Conservation (phyloP, 2,113 vertebrate genomes). For the Phodopus roborovskii region DNA sequence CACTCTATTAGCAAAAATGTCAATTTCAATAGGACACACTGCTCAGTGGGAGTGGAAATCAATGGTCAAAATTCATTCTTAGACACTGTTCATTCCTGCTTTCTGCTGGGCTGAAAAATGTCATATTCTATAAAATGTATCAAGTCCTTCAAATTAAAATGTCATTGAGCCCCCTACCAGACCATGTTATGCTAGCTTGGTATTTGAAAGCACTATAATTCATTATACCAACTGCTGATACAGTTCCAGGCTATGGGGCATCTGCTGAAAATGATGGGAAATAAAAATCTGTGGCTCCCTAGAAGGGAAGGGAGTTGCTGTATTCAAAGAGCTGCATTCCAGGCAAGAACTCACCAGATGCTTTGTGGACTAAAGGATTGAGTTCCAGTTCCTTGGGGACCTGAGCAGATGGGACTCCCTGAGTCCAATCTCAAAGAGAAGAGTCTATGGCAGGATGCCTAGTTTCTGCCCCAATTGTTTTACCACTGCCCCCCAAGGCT, state of each 20-base stretch:
- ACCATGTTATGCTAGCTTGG: constrained; percentile 41
- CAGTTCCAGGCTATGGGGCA: constrained; percentile 61
- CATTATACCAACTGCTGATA: constrained; percentile 66
- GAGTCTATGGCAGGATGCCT: constrained; percentile 47
- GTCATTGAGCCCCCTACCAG: constrained; percentile 54
- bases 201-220: constrained; percentile 66
- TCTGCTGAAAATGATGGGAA: constrained; percentile 56
- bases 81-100: constrained; percentile 28
- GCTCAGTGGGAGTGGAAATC: constrained; percentile 20
- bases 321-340: constrained; percentile 54
- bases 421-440: constrained; percentile 50
- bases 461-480: constrained; percentile 67
- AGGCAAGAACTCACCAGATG: constrained; percentile 69
- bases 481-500: constrained; percentile 16
- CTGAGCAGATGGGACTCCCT: constrained; percentile 72
- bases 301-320: constrained; percentile 1
- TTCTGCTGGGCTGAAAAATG: constrained; percentile 63
- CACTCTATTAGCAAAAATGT: neutral
- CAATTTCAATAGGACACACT: constrained; percentile 19
- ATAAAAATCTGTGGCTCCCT: constrained; percentile 62
- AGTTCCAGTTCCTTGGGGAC: constrained; percentile 61
- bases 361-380: constrained; percentile 35
- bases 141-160: constrained; percentile 65
- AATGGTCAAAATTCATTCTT: constrained; percentile 38
- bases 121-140: constrained; percentile 62